Percentiles rank a stretch among this genome's conserved stretches.
Evolutionary conservation across 2,888 invertebrate genomes (phyloP).

Genomic region (Drosophila parthenogenetica): DNA sequence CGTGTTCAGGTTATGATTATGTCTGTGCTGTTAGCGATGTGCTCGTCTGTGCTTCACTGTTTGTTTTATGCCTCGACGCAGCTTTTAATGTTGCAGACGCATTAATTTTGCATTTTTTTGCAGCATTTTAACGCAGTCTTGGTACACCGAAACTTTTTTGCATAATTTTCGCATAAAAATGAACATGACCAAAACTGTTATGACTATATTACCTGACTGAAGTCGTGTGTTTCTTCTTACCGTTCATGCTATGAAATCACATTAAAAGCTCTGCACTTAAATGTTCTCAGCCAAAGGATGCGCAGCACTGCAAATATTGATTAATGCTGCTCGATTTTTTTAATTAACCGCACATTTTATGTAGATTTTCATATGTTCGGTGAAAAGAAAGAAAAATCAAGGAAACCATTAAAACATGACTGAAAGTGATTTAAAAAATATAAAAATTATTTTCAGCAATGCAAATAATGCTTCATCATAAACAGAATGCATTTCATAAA

Average conservation of each 20-base stretch:
- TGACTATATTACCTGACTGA: constrained; percentile 58
- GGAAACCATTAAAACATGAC: no score
- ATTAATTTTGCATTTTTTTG: constrained; percentile 77
- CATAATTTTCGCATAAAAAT: constrained; percentile 76
- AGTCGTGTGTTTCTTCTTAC: constrained; percentile 9
- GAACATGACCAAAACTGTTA: constrained; percentile 63
- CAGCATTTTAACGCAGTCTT: constrained; percentile 49
- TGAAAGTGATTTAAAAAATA: background rate
- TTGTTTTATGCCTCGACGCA: constrained; percentile 18
- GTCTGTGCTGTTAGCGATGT: constrained; percentile 19
- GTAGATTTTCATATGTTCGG: background rate
- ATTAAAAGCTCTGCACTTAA: constrained; percentile 11
- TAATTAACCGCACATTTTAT: background rate
- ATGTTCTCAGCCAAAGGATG: constrained; percentile 10
- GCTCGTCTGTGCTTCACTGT: background rate
- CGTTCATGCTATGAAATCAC: background rate
- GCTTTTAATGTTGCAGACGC: constrained; percentile 41
- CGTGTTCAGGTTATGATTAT: constrained; percentile 30
- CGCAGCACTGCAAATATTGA: background rate
- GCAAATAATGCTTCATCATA: no score
- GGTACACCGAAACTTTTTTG: constrained; percentile 58
- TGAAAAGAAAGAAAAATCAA: no score
- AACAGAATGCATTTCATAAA: no score
- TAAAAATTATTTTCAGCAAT: no score
- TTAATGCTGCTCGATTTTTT: background rate